A percentile compares a stretch with the other conserved stretches of the same genome.
Conservation (phyloP, 2,888 invertebrate genomes). For the Folsomia candida region DNA sequence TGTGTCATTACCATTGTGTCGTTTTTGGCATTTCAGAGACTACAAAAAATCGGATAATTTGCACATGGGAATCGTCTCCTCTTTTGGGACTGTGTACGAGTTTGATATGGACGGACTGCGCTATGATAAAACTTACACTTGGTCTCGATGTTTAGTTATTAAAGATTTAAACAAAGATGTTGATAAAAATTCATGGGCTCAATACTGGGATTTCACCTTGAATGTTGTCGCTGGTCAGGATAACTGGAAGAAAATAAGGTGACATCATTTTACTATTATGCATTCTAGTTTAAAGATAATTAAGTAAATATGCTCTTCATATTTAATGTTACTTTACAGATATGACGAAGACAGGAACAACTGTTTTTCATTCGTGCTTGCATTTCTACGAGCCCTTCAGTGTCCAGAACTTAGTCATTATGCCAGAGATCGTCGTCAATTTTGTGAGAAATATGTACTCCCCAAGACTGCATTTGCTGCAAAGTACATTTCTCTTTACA, state of each 20-base stretch:
- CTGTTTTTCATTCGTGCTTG: slow-evolving; percentile 81
- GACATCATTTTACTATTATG: slow-evolving; percentile 16
- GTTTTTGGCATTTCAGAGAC: slow-evolving; percentile 65
- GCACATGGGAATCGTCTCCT: slow-evolving; percentile 86
- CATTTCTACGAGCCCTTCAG: slow-evolving; percentile 71
- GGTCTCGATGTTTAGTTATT: slow-evolving; percentile 57
- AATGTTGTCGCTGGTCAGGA: slow-evolving; percentile 58
- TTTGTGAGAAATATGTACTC: slow-evolving; percentile 78
- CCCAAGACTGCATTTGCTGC: slow-evolving; percentile 77
- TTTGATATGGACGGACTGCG: slow-evolving; percentile 76
- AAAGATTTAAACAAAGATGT: slow-evolving; percentile 39
- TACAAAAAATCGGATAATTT: slow-evolving; percentile 79
- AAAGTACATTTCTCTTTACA: slow-evolving; percentile 78
- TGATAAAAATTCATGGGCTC: slow-evolving; percentile 51
- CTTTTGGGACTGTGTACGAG: slow-evolving; percentile 74
- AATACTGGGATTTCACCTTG: slow-evolving; percentile 69
- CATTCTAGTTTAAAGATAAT: too few relatives aligned
- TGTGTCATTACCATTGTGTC: neutral
- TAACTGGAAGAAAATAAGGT: slow-evolving; percentile 53
- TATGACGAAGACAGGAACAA: slow-evolving; percentile 77
- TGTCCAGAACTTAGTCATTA: slow-evolving; percentile 69
- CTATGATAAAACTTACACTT: slow-evolving; percentile 53
- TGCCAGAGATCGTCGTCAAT: slow-evolving; percentile 65
- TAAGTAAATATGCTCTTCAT: too few relatives aligned
- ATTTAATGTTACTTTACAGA: slow-evolving; percentile 32